Base-by-base conservation (phyloP, 2,113 vertebrate genomes). In the Ornithorhynchus anatinus region DNA sequence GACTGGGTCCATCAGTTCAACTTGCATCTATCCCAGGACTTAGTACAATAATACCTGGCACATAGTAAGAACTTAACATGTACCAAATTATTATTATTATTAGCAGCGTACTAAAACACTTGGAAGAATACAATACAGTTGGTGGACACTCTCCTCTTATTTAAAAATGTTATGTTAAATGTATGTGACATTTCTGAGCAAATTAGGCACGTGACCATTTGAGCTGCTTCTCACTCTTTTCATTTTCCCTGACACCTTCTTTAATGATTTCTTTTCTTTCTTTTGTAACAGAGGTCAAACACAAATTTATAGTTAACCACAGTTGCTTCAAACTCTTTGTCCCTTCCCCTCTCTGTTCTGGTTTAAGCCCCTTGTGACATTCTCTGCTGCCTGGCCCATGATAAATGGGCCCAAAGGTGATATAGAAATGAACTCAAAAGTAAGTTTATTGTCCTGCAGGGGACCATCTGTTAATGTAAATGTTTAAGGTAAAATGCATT, bases 401-500 rank as follows among this genome's bases (percentile, higher is more conserved):
- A 91, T 73, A 72, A 91, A 91, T 91, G 77, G 39, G 70, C 29
- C 71, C 76, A 75, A 73, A 79, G 88, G 74, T 75, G 81, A 89
- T 71, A 84, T 72, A 74, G 85, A 88, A 92, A 91, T 86, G 78
- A 91, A 89, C 87, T 90, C 59, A 58, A 79, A 81, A 90, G 76
- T 5, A 38, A 84, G 84, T 92, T 93, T 89, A 92, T 93, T 78
- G 89, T 84, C 85, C 91, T 89, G 75, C 4, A 0, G 86, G 88
- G 92, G 77, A 88, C 89, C 86, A 92, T 94, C 89, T 92, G 87
- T 93, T 93, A 92, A 90, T 88, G 88, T 92, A 94, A 92, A 92
- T 90, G 90, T 92, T 92, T 92, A 90, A 93, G 86, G 87, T 88
- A 88, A 89, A 92, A 88, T 83, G 70, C 82, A 84, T 88, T 89